Evolutionary conservation across 2,888 invertebrate genomes (phyloP).

Genomic region (Ctenicera cuprea): DNA sequence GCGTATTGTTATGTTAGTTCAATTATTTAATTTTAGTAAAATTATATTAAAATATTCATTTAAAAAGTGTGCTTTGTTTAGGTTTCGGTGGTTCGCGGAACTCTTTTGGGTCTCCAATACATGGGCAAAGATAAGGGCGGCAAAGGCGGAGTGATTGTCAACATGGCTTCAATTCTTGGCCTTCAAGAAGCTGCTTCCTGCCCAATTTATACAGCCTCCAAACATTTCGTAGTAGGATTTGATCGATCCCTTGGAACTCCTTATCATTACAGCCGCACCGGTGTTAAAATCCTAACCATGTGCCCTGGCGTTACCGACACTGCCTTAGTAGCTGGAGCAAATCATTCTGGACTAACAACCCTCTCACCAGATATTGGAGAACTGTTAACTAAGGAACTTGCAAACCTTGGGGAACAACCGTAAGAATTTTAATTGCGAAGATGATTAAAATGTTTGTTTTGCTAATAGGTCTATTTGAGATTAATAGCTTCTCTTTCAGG

Average conservation of each 20-base stretch:
- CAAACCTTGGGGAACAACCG: conserved; percentile 67
- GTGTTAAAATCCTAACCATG: conserved; percentile 71
- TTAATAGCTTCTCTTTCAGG: conserved; percentile 53
- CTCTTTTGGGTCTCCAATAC: conserved; percentile 75
- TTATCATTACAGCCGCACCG: conserved; percentile 66
- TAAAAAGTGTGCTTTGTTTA: conserved; percentile 44
- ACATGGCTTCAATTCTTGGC: conserved; percentile 79
- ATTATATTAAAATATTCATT: too few relatives aligned
- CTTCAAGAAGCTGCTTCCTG: conserved; percentile 74
- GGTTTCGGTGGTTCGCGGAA: conserved; percentile 73
- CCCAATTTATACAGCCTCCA: conserved; percentile 78
- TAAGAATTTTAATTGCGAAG: conserved; percentile 57
- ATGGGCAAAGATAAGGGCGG: conserved; percentile 78
- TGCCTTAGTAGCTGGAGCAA: conserved; percentile 63
- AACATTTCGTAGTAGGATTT: conserved; percentile 75
- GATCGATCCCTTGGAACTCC: conserved; percentile 73
- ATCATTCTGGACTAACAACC: conserved; percentile 51
- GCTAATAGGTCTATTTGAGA: neutral
- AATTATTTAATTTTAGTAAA: too few relatives aligned
- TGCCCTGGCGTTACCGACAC: conserved; percentile 72
- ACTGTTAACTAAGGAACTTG: conserved; percentile 63
- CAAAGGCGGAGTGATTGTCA: conserved; percentile 80
- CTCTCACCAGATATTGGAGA: conserved; percentile 60
- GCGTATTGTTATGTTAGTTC: too few relatives aligned
- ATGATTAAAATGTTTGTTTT: neutral